These are phyloP conservation scores for Amorpha juglandis DNA, from an alignment of 2,888 invertebrate genomes.

Conservation along the genomic window DNA sequence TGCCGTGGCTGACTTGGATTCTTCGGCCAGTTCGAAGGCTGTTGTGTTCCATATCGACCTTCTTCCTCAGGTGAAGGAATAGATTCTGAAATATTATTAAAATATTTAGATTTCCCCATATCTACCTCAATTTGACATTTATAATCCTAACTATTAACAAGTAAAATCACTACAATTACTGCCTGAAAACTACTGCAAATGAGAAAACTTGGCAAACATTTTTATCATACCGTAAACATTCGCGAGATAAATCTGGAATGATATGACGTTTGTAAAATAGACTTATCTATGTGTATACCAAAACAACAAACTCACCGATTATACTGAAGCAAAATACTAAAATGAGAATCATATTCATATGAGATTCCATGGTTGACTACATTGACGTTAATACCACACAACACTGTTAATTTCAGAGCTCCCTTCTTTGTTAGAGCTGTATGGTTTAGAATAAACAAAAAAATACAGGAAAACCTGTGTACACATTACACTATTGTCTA, in stretches of 20 bases:
- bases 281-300: slow-evolving; percentile 12
- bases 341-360: slow-evolving; percentile 48
- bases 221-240: slow-evolving; percentile 18
- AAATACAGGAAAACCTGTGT: slow-evolving; percentile 54
- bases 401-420: slow-evolving; percentile 47
- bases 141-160: slow-evolving; percentile 10
- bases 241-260: slow-evolving; percentile 17
- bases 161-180: slow-evolving; percentile 16
- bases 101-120: slow-evolving; percentile 13
- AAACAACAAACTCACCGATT: slow-evolving; percentile 51
- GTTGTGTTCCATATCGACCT: slow-evolving; percentile 34
- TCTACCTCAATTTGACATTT: slow-evolving; percentile 4
- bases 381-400: slow-evolving; percentile 48
- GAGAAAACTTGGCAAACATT: slow-evolving; percentile 23
- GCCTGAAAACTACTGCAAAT: slow-evolving; percentile 1
- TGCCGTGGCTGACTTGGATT: slow-evolving; percentile 31
- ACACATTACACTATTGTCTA: slow-evolving; percentile 54
- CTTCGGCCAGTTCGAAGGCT: slow-evolving; percentile 30
- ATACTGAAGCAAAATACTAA: slow-evolving; percentile 46
- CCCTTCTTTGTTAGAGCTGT: slow-evolving; percentile 50
- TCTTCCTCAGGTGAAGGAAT: slow-evolving; percentile 36
- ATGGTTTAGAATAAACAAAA: slow-evolving; percentile 51
- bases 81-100: slow-evolving; percentile 41
- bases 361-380: slow-evolving; percentile 47
- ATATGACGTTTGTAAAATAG: slow-evolving; percentile 13